Evolutionary conservation across 2,113 vertebrate genomes (phyloP).

Genomic region (Oreochromis tanganicae): DNA sequence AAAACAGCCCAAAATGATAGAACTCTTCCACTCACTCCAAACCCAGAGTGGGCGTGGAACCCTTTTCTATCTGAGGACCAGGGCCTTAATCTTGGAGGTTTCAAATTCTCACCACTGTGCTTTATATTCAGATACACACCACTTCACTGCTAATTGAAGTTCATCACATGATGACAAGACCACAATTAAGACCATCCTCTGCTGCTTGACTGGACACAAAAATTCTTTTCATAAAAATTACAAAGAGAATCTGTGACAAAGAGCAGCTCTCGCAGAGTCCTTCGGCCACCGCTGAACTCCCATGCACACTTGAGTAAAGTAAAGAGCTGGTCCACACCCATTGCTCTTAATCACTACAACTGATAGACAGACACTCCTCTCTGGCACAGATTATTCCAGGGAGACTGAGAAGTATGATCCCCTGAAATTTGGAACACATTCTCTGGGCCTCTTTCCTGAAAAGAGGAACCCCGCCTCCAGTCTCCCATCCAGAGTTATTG

Average conservation of each 20-base stretch:
- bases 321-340: neutral
- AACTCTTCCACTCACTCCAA: neutral
- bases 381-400: neutral
- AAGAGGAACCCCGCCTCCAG: neutral
- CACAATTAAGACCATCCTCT: neutral
- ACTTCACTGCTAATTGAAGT: neutral
- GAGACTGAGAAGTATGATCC: neutral
- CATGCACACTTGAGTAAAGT: neutral
- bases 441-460: neutral
- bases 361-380: neutral
- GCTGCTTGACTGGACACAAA: neutral
- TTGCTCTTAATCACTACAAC: neutral
- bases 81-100: neutral
- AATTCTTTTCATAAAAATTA: neutral
- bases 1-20: neutral
- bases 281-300: neutral
- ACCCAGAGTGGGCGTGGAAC: neutral
- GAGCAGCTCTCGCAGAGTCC: neutral
- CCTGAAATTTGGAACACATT: neutral
- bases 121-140: neutral
- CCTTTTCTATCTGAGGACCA: neutral
- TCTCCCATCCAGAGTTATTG: neutral
- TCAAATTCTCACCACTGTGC: neutral
- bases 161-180: neutral
- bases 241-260: neutral